A percentile compares a stretch with the other conserved stretches of the same genome.
Evolutionary conservation across 2,113 vertebrate species (phyloP).

Genomic region (Oreamnos americanus): DNA sequence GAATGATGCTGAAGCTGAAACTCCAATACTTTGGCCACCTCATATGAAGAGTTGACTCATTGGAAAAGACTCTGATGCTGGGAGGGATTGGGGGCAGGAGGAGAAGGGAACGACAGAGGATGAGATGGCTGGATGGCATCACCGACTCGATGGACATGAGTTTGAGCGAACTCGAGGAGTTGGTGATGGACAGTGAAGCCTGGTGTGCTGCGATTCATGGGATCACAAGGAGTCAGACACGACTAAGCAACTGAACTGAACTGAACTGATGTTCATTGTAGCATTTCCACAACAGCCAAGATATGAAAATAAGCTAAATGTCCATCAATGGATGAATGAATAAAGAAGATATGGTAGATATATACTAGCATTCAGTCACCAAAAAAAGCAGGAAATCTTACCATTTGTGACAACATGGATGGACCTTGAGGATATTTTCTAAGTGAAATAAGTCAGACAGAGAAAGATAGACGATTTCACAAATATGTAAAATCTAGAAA

Average conservation of each 20-base stretch:
- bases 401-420: background rate
- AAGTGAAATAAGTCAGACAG: background rate
- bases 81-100: too few relatives aligned
- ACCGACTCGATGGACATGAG: too few relatives aligned
- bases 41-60: too few relatives aligned
- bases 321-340: background rate
- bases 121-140: too few relatives aligned
- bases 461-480: background rate
- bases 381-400: background rate
- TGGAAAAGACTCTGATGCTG: too few relatives aligned
- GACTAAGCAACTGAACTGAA: too few relatives aligned
- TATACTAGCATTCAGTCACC: background rate
- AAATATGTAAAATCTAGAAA: background rate
- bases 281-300: background rate
- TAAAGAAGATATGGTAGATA: background rate
- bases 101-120: too few relatives aligned
- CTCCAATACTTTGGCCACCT: too few relatives aligned
- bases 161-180: too few relatives aligned
- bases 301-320: background rate
- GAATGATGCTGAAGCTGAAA: too few relatives aligned
- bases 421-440: background rate
- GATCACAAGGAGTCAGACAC: fast-evolving
- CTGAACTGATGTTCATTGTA: background rate
- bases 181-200: too few relatives aligned
- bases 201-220: too few relatives aligned